Evolutionary conservation across 1,140 invertebrate species (phyloP).

Genomic region (Papilio machaon): DNA sequence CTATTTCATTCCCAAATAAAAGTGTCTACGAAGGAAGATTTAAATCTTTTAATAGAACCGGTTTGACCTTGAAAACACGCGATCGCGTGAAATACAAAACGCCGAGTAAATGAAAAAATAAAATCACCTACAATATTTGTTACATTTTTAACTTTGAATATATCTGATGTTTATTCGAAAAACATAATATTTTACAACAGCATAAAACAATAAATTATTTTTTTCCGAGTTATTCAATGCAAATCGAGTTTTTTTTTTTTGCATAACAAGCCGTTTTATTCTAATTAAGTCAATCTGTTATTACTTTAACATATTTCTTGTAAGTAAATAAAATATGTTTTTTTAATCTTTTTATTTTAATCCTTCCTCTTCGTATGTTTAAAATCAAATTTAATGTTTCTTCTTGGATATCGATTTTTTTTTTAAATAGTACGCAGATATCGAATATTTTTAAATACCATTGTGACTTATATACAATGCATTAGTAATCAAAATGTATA

Average conservation of each 20-base stretch:
- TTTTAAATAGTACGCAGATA: no score
- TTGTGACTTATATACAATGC: no score
- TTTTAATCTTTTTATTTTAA: neutral
- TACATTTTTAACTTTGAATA: neutral
- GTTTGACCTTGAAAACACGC: neutral
- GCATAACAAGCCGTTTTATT: neutral
- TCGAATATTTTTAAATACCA: no score
- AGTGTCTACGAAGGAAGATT: no score
- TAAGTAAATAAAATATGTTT: neutral
- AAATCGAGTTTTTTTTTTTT: neutral
- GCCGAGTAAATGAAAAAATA: no score
- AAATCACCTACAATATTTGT: neutral
- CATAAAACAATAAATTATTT: neutral
- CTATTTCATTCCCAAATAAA: no score
- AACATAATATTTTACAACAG: neutral
- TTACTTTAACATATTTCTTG: neutral
- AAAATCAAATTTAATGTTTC: neutral
- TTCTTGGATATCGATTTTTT: no score
- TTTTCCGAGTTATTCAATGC: neutral
- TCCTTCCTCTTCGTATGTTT: no score
- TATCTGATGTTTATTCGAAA: neutral
- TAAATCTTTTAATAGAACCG: neutral
- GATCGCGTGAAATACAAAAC: neutral
- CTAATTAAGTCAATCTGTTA: neutral
- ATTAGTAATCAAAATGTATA: no score